Base-by-base conservation (phyloP, 2,797 vertebrate species). In the Esox lucius region DNA sequence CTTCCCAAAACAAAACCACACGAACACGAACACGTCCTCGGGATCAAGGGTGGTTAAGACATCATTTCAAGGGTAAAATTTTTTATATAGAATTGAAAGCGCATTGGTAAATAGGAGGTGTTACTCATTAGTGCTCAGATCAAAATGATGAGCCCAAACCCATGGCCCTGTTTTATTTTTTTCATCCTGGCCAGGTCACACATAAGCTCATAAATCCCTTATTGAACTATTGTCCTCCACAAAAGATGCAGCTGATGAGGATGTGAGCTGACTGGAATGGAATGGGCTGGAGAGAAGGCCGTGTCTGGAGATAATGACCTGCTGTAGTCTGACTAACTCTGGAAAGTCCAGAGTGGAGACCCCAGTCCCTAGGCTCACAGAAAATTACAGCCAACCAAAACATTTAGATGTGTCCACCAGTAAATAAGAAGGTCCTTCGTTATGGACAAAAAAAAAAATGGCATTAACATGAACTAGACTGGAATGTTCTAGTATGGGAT, bases 1-100 rank as follows among this genome's bases (percentile, higher is more conserved):
- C 62, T 22, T 31, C 33, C 68, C 17, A 71, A 69, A 76, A 28
- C 42, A 61, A 68, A 35, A 65, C 31, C 71, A 62, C 59, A 46
- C 35, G 39, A 65, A 39, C 35, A 19, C 39, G 16, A 22, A 22
- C 7, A 64, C 65, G n/a, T 11, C 59, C 35, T 26, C 69, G 19
- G 46, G 39, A 17, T 24, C 15, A 16, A 1, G 31, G 22, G 64
- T 13, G 26, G 26, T 64, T 28, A 64, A 42, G 7, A 69, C 72
- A 62, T 48, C 22, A 1, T 72, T 4, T 42, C 59, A 62, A 62
- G 61, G 22, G 61, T 28, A 26, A 5, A 22, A 33, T 35, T 33
- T 2, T 0, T 22, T 26, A 7, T 62, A 28, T 24, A 64, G 61
- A 15, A 64, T 28, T 31, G 12, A 33, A 17, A 7, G 26, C 62